Evolutionary conservation across 2,797 vertebrate species (phyloP), one percentile per base, ranked within the genome.

Genomic region (Neosalanx taihuensis): DNA sequence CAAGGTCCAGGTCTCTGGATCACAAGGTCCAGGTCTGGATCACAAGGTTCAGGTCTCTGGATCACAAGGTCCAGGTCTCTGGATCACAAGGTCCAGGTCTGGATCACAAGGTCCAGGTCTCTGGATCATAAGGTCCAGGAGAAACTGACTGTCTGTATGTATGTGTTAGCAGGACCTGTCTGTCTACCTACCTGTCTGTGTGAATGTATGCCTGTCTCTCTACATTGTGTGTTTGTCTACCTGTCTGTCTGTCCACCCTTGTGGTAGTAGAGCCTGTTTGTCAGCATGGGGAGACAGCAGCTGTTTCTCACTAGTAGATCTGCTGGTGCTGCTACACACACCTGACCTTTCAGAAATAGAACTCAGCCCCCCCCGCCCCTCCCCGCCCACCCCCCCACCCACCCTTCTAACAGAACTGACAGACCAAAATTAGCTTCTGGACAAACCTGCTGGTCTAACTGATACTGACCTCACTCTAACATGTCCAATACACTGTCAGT

Each of bases 391-490:
- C 46, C 46, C 15, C 49, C 18, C 13, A 1, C 51, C 51, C 13
- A 17, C 15, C 15, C 18, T 10, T 6, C 51, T 17, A 18, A n/a
- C 63, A n/a, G 31, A 9, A 30, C 20, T 71, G 37, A 0, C 64
- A 73, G 33, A 57, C 68, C 33, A 69, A 69, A 69, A 69, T 58
- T 35, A 69, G 31, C n/a, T 69, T 53, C 18, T 69, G 30, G 51
- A 56, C 67, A 20, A 29, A 58, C 56, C 51, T 56, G 4, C 51
- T 17, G n/a, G 51, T 17, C 51, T 18, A 53, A 53, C 51, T 56
- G 15, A 56, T 56, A 23, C 56, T 20, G 56, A 20, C 5, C 18
- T n/a, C 18, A 23, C 2, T 58, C 56, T 58, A 23, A 20, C 56
- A 56, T 5, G 51, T n/a, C 41, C 23, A 26, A 26, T 58, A 58